Conservation (phyloP, 2,888 invertebrate species). For the Temnothorax rugatulus region DNA sequence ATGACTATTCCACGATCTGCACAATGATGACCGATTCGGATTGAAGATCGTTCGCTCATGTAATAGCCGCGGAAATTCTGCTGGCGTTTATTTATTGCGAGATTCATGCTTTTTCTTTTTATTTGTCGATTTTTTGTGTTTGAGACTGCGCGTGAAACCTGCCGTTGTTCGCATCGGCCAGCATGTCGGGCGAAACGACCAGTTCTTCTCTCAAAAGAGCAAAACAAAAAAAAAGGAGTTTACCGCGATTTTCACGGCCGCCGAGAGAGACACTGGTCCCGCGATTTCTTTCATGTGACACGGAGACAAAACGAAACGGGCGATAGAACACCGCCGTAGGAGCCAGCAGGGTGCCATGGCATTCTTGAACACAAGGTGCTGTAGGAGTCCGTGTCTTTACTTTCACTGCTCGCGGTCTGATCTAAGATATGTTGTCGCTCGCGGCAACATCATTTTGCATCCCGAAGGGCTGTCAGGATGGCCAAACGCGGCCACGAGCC, state of each 20-base stretch:
- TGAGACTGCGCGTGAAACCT: background rate
- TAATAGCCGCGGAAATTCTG: background rate
- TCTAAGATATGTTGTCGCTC: slow-evolving; percentile 65
- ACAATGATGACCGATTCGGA: background rate
- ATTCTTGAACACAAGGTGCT: slow-evolving; percentile 63
- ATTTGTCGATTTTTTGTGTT: background rate
- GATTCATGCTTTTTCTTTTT: background rate
- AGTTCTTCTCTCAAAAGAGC: background rate
- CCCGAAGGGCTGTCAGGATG: background rate
- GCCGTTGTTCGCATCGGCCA: background rate
- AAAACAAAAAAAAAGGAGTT: background rate
- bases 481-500: background rate
- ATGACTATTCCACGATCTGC: background rate
- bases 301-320: slow-evolving; percentile 22
- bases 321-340: slow-evolving; percentile 2
- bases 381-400: slow-evolving; percentile 74
- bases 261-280: background rate
- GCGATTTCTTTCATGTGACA: slow-evolving; percentile 10
- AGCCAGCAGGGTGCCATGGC: slow-evolving; percentile 51
- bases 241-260: slow-evolving; percentile 35
- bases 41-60: background rate
- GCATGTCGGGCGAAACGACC: no score
- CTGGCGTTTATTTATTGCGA: background rate
- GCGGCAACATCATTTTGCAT: slow-evolving; percentile 9
- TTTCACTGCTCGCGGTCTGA: slow-evolving; percentile 77